Evolutionary conservation across 2,113 vertebrate genomes (phyloP).

Genomic region (Euleptes europaea): DNA sequence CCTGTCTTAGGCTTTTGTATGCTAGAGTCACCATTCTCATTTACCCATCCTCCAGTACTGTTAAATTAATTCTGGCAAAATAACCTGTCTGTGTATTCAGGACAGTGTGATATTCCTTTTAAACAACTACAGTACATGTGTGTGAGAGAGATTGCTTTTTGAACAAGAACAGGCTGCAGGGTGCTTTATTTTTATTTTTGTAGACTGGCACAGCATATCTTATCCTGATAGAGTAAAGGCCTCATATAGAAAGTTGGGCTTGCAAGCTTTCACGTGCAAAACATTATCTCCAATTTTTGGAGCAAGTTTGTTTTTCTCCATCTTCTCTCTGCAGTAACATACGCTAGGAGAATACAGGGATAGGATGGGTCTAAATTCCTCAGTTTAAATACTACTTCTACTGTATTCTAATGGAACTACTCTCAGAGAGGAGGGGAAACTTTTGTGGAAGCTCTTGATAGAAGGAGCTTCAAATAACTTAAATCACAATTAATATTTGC

Average conservation of each 20-base stretch:
- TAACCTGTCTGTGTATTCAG: slow-evolving; percentile 58
- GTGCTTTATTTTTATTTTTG: slow-evolving; percentile 35
- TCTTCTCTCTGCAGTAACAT: neutral
- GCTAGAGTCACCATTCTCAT: slow-evolving; percentile 38
- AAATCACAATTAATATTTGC: neutral
- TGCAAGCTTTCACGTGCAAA: slow-evolving; percentile 14
- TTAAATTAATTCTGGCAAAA: slow-evolving; percentile 66
- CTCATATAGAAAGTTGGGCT: slow-evolving; percentile 44
- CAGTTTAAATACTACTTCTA: neutral
- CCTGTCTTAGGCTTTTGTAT: slow-evolving; percentile 47
- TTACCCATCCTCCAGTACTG: slow-evolving; percentile 31
- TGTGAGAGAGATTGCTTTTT: slow-evolving; percentile 38
- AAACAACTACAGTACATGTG: neutral
- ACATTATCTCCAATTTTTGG: slow-evolving; percentile 12
- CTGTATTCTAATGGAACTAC: neutral
- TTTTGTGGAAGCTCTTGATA: neutral
- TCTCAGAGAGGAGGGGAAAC: neutral
- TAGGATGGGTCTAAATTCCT: fast-evolving
- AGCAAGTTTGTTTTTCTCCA: neutral
- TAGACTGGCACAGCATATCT: slow-evolving; percentile 48
- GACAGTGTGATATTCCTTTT: slow-evolving; percentile 5
- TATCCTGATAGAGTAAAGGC: slow-evolving; percentile 44
- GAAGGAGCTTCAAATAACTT: neutral
- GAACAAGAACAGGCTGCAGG: slow-evolving; percentile 46
- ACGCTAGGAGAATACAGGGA: neutral